These are phyloP conservation scores for Julus scanicus DNA, from an alignment of 2,888 invertebrate species.

Conservation along the genomic window DNA sequence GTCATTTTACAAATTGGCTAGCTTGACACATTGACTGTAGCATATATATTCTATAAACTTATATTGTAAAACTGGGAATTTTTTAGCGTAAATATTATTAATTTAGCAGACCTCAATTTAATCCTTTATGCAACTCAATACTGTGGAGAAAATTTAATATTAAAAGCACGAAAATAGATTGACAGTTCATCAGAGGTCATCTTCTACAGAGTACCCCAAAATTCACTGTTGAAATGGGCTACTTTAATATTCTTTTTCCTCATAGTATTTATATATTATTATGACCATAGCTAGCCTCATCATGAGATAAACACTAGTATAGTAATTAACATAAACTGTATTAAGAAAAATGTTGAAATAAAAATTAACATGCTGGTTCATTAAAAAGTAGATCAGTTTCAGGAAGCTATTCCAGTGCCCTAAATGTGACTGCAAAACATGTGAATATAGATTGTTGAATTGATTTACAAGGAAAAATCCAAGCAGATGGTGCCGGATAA, in stretches of 20 bases:
- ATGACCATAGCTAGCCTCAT: no score
- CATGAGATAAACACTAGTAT: no score
- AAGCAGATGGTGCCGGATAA: not conserved
- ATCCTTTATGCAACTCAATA: not conserved
- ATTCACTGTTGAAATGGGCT: no score
- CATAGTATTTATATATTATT: no score
- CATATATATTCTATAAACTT: no score
- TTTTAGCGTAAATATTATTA: no score
- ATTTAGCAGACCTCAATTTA: not conserved
- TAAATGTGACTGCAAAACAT: not conserved
- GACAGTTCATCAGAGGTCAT: not conserved
- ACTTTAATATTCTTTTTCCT: no score
- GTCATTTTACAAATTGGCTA: no score
- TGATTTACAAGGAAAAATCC: not conserved
- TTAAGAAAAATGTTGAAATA: not conserved
- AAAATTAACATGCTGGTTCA: not conserved
- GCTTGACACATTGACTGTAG: no score
- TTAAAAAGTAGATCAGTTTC: no score
- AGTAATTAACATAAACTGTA: not conserved
- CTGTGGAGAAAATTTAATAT: not conserved
- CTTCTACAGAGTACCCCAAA: not conserved
- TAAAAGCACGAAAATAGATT: not conserved
- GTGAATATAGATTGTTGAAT: not conserved
- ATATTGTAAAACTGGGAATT: no score
- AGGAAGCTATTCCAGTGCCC: not conserved